Conservation (phyloP, 2,888 invertebrate genomes). For the Labia minor region DNA sequence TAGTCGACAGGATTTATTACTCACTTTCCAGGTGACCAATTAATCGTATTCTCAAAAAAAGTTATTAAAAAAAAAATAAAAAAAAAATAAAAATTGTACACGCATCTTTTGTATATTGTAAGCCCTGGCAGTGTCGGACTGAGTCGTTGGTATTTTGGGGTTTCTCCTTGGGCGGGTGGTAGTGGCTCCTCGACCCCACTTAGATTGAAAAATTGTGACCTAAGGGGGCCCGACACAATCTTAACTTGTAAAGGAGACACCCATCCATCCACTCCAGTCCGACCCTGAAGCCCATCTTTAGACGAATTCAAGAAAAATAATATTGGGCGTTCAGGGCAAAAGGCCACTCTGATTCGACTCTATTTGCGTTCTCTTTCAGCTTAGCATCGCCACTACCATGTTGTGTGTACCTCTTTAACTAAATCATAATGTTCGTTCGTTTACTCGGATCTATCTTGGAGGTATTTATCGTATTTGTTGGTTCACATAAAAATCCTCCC, state of each 20-base stretch:
- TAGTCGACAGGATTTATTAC: conserved; percentile 13
- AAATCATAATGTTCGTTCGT: conserved; percentile 13
- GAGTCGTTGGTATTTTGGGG: not conserved
- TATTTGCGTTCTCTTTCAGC: not conserved
- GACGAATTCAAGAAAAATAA: not conserved
- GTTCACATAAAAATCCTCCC: conserved; percentile 13
- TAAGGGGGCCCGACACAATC: not conserved
- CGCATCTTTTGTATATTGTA: not conserved
- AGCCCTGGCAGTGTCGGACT: conserved; percentile 13
- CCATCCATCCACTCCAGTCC: not conserved
- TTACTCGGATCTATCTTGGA: conserved; percentile 13
- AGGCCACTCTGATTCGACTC: not conserved
- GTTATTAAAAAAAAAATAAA: not conserved
- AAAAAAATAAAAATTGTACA: not conserved
- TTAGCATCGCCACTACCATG: not conserved
- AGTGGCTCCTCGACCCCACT: not conserved
- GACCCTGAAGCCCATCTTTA: not conserved
- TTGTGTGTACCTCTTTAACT: conserved; percentile 13
- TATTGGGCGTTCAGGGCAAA: not conserved
- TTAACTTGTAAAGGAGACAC: not conserved
- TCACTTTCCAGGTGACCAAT: conserved; percentile 13
- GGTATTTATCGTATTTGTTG: conserved; percentile 8
- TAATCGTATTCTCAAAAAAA: not conserved
- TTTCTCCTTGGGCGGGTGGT: not conserved
- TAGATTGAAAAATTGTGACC: not conserved